A percentile compares a stretch with the other conserved stretches of the same genome.
Conservation (phyloP, 2,888 invertebrate species). For the Melanchra persicariae region DNA sequence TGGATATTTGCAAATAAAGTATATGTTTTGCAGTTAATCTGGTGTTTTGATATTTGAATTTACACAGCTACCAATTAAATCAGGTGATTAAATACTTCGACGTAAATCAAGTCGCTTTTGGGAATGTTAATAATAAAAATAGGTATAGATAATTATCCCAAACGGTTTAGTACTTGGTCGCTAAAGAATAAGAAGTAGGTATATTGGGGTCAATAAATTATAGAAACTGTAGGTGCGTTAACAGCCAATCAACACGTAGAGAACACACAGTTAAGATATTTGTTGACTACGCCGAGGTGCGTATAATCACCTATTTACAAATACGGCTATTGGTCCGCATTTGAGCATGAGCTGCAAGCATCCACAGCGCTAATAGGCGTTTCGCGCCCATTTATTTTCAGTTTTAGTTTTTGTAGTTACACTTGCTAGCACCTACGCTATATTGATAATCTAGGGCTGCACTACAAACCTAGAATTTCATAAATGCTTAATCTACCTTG, state of each 20-base stretch:
- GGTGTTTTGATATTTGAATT: slow-evolving; percentile 6
- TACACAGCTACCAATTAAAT: not conserved
- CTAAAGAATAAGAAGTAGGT: not conserved
- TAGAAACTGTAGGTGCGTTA: slow-evolving; percentile 10
- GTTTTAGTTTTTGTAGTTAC: slow-evolving; percentile 84
- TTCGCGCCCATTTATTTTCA: slow-evolving; percentile 84
- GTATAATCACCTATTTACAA: slow-evolving; percentile 81
- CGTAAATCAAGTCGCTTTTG: not conserved
- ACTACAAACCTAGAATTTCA: slow-evolving; percentile 15
- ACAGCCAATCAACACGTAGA: slow-evolving; percentile 12
- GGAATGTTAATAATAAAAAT: not conserved
- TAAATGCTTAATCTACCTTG: not conserved
- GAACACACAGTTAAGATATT: slow-evolving; percentile 46
- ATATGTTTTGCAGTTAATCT: not conserved
- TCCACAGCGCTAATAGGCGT: slow-evolving; percentile 80
- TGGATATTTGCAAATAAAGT: slow-evolving; percentile 10
- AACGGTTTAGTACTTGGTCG: not conserved
- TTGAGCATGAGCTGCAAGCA: slow-evolving; percentile 74
- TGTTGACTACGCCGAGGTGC: slow-evolving; percentile 66
- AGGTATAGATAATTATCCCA: not conserved
- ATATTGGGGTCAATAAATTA: not conserved
- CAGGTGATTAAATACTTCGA: not conserved
- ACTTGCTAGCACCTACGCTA: slow-evolving; percentile 83
- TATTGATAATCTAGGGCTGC: slow-evolving; percentile 78
- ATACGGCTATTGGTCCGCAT: slow-evolving; percentile 79